Conservation (phyloP, 2,113 vertebrate genomes). For the Oxyruncus cristatus region DNA sequence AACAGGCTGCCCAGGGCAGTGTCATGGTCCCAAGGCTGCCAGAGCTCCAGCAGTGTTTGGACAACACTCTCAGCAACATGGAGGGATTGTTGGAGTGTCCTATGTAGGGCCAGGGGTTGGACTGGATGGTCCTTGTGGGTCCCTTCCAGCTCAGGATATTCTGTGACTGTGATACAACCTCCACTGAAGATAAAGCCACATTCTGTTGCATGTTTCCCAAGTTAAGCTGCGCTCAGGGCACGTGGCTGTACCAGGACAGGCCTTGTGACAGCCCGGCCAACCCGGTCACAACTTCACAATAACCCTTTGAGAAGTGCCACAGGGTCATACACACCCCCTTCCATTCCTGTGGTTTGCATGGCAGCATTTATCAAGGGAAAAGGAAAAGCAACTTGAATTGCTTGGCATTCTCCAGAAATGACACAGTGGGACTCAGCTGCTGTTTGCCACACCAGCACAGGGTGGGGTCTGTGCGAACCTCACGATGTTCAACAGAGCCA, state of each 20-base stretch:
- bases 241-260: neutral
- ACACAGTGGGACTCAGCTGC: neutral
- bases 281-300: neutral
- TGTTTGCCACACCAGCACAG: neutral
- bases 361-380: neutral
- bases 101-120: neutral
- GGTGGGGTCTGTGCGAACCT: neutral
- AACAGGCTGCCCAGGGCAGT: neutral
- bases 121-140: neutral
- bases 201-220: neutral
- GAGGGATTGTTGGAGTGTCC: neutral
- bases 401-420: neutral
- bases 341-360: neutral
- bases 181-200: neutral
- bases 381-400: neutral
- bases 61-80: accelerated
- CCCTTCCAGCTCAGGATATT: neutral
- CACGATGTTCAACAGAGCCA: neutral
- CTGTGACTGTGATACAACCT: neutral
- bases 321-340: neutral
- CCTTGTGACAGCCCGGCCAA: neutral
- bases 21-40: accelerated
- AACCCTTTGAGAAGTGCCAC: neutral
- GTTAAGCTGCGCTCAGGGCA: accelerated
- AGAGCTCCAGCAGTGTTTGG: neutral